Evolutionary conservation across 2,113 vertebrate genomes (phyloP).

Genomic region (Phalacrocorax carbo): DNA sequence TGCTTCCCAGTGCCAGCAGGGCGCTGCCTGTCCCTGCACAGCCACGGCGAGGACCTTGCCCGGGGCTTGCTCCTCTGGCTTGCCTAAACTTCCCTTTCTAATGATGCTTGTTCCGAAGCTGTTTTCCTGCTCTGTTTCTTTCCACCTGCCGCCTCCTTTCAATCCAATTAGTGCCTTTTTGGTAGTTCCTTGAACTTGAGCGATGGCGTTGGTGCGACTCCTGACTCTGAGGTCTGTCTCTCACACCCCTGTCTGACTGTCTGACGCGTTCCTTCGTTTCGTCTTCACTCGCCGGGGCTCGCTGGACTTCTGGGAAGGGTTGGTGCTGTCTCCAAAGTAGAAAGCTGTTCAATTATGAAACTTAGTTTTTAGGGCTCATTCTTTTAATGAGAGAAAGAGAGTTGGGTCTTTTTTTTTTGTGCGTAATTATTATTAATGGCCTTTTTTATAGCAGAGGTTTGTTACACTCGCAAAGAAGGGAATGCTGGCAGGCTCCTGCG

Average conservation of each 20-base stretch:
- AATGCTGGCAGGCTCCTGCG: neutral
- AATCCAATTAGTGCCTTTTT: slow-evolving; percentile 56
- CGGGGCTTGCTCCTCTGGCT: neutral
- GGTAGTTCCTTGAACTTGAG: slow-evolving; percentile 7
- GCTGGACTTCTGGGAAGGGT: slow-evolving; percentile 42
- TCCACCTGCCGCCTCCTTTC: neutral
- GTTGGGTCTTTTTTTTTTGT: too few relatives aligned
- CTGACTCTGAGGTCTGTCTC: neutral
- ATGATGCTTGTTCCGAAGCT: slow-evolving; percentile 4
- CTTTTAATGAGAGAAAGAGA: neutral
- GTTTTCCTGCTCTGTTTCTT: slow-evolving; percentile 8
- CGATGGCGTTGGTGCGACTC: neutral
- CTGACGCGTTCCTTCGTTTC: slow-evolving; percentile 35
- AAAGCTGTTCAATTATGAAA: slow-evolving; percentile 69
- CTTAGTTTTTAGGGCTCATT: slow-evolving; percentile 53
- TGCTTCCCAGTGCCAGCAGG: neutral
- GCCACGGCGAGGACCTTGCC: neutral
- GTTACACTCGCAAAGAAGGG: neutral
- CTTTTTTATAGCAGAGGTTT: slow-evolving; percentile 22
- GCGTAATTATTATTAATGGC: slow-evolving; percentile 51
- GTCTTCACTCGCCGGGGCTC: neutral
- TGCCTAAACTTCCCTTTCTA: neutral
- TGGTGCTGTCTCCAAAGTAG: slow-evolving; percentile 41
- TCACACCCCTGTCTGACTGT: neutral
- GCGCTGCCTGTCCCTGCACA: rapidly evolving